Base-by-base conservation (phyloP, 2,888 invertebrate species). In the Cerastoderma edule region DNA sequence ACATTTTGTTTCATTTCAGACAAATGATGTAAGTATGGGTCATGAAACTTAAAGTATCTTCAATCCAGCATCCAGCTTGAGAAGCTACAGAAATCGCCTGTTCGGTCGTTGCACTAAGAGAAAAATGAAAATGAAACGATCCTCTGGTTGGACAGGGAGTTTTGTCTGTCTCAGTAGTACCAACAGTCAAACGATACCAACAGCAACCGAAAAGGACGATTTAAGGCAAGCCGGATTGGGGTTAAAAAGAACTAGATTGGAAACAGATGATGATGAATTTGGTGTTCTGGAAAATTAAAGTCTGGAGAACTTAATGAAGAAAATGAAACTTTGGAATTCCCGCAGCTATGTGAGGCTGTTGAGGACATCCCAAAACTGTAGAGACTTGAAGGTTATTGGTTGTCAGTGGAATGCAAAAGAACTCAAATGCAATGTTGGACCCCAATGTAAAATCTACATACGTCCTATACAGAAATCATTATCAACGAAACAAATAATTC, bases 401-500 rank as follows among this genome's bases (percentile, higher is more conserved):
- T 66, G 64, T 32, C 24, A 10, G 48, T 75, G 75, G 72, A 48
- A 33, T 5, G 44, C 69, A 16, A 72, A 72, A 35, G 53, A 65
- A 8, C 46, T 75, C 32, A 70, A 75, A 69, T 16, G 13, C 0
- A 72, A 66, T 54, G 53, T 78, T 2, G 68, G 73, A 10, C 24
- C 57, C 30, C 78, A 78, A 39, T 30, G 72, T 19, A 64, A 39
- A 27, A 69, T 72, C 4, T 78, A 72, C 44, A 46, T 78, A 8
- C 19, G 78, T 24, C 75, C 72, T n/a, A 68, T 78, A n/a, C 75
- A 75, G 50, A 48, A 57, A n/a, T 54, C 32, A 33, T 66, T 67
- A 46, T 46, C 60, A 24, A 8, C 27, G 6, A 22, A 56, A 32
- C 46, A 39, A 6, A 60, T 50, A 22, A 6, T 16, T 4, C 5